phyloP scores from a whole-genome alignment of 2,113 vertebrate species.

The Sterna hirundo region DNA sequence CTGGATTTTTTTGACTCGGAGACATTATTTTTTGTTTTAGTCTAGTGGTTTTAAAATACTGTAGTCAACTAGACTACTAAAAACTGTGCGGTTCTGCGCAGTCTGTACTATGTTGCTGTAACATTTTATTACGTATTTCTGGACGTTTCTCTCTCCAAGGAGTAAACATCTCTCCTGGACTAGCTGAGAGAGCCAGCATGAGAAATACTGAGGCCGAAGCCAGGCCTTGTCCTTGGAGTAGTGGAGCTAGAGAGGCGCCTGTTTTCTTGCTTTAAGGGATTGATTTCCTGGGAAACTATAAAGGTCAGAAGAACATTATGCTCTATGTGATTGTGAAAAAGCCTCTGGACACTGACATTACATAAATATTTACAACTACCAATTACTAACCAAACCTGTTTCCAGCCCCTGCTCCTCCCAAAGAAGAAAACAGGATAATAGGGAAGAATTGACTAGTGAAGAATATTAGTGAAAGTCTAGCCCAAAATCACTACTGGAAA shows the following conservation, averaged over 20 bases:
- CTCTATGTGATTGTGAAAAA: constrained; percentile 10
- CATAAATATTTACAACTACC: constrained; percentile 26
- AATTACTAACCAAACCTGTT: constrained; percentile 24
- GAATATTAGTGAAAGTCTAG: background rate
- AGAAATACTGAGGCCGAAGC: background rate
- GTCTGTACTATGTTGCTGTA: background rate
- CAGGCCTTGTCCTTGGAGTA: background rate
- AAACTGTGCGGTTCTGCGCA: background rate
- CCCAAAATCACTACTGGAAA: background rate
- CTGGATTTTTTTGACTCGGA: background rate
- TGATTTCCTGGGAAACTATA: constrained; percentile 49
- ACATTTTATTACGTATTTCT: background rate
- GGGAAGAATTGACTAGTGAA: background rate
- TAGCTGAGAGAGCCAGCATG: background rate
- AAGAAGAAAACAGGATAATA: background rate
- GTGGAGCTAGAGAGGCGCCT: background rate
- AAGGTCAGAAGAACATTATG: constrained; percentile 22
- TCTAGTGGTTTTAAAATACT: background rate
- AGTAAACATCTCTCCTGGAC: background rate
- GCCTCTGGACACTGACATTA: background rate
- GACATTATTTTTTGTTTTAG: background rate
- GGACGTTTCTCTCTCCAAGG: background rate
- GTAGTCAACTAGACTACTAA: background rate
- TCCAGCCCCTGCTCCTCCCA: background rate
- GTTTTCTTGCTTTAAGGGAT: background rate